A percentile compares a stretch with the other conserved stretches of the same genome.
phyloP scores from a whole-genome alignment of 1,140 invertebrate species.

The Ephestia elutella region DNA sequence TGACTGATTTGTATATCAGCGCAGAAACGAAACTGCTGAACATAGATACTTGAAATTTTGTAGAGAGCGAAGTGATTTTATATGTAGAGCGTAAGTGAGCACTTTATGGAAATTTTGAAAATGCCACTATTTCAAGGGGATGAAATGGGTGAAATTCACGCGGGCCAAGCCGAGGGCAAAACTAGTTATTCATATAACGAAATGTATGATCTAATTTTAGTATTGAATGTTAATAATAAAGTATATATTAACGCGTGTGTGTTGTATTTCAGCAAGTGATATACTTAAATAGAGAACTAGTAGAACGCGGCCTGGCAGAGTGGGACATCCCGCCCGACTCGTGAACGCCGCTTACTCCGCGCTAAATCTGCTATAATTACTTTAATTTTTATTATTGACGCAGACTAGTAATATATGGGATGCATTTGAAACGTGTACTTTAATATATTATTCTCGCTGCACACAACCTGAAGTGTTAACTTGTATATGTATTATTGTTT shows the following conservation, averaged over 20 bases:
- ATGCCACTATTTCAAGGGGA: too few relatives aligned
- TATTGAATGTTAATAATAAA: too few relatives aligned
- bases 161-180: too few relatives aligned
- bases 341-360: conserved; percentile 33
- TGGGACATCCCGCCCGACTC: conserved; percentile 73
- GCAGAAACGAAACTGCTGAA: too few relatives aligned
- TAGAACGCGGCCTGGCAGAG: conserved; percentile 79
- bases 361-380: conserved; percentile 18
- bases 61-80: too few relatives aligned
- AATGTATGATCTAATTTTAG: too few relatives aligned
- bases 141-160: too few relatives aligned
- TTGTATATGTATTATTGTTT: conserved; percentile 9
- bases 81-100: too few relatives aligned
- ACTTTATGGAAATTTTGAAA: too few relatives aligned
- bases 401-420: conserved; percentile 44
- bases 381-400: conserved; percentile 21
- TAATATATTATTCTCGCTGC: conserved; percentile 17
- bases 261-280: conserved; percentile 77
- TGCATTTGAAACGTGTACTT: conserved; percentile 41
- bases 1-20: too few relatives aligned
- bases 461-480: conserved; percentile 3
- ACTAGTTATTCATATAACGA: too few relatives aligned
- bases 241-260: conserved; percentile 9
- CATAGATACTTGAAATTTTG: too few relatives aligned
- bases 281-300: conserved; percentile 81